Conservation (phyloP, 2,113 vertebrate genomes). For the Prionailurus bengalensis region DNA sequence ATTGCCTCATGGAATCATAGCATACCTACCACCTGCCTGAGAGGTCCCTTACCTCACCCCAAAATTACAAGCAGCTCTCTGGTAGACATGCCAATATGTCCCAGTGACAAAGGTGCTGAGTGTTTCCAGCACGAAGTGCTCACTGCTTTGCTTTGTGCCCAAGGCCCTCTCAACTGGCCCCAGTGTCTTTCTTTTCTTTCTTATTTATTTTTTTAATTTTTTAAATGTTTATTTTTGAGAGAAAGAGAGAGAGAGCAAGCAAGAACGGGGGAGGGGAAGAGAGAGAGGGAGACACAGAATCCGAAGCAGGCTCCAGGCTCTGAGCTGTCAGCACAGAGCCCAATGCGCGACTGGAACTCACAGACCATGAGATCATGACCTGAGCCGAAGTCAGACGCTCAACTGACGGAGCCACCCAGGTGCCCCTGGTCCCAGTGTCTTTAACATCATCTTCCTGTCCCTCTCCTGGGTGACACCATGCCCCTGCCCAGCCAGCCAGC, state of each 20-base stretch:
- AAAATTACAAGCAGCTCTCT: background rate
- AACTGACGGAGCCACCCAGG: too few species aligned
- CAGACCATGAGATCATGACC: too few species aligned
- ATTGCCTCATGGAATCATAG: background rate
- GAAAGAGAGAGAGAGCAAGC: too few species aligned
- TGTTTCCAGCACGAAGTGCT: background rate
- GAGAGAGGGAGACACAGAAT: too few species aligned
- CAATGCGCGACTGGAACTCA: too few species aligned
- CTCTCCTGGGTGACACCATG: too few species aligned
- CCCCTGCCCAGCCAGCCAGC: background rate
- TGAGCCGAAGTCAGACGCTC: too few species aligned
- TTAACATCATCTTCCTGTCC: background rate
- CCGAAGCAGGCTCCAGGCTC: too few species aligned
- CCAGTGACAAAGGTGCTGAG: background rate
- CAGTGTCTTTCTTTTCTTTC: background rate
- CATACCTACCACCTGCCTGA: background rate
- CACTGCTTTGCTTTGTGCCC: background rate
- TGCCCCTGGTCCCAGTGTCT: background rate
- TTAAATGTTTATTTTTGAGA: too few species aligned
- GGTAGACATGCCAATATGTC: background rate
- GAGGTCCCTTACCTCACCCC: background rate
- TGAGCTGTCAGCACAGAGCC: too few species aligned
- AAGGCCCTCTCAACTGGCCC: background rate
- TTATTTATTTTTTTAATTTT: too few species aligned
- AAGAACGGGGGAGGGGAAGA: too few species aligned